phyloP scores from a whole-genome alignment of 2,113 vertebrate species.

The Cynoglossus semilaevis region DNA sequence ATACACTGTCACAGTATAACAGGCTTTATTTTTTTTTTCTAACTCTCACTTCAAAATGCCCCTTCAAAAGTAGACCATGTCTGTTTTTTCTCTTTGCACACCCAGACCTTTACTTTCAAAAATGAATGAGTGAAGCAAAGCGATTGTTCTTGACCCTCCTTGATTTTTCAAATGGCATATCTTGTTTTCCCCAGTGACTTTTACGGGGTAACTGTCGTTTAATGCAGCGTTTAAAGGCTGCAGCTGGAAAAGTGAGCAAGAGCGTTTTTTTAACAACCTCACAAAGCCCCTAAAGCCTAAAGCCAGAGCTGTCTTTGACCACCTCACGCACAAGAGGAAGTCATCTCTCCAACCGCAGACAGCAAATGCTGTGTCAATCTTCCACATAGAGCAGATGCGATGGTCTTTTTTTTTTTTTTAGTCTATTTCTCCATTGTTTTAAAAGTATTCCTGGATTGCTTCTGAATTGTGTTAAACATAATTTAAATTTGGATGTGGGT shows the following conservation, averaged over 20 bases:
- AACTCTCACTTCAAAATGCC: constrained; percentile 2
- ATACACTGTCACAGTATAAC: too few relatives aligned
- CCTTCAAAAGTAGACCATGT: constrained; percentile 15
- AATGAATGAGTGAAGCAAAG: constrained; percentile 27
- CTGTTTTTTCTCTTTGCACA: constrained; percentile 45
- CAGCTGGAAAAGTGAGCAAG: constrained; percentile 75
- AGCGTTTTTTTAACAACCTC: constrained; percentile 73
- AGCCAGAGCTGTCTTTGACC: constrained; percentile 59
- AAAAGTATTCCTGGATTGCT: constrained; percentile 26
- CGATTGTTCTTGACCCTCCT: constrained; percentile 62
- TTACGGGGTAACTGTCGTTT: constrained; percentile 56
- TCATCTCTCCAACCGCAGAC: constrained; percentile 46
- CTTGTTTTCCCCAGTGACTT: constrained; percentile 65
- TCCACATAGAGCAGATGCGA: constrained; percentile 12
- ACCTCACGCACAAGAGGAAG: constrained; percentile 58
- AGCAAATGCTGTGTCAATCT: constrained; percentile 61
- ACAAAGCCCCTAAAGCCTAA: constrained; percentile 66
- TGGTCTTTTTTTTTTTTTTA: constrained; percentile 34
- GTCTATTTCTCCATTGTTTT: constrained; percentile 17
- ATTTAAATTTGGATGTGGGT: constrained; percentile 23
- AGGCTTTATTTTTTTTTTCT: too few relatives aligned
- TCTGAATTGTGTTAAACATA: constrained; percentile 37
- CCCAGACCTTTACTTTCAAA: not conserved
- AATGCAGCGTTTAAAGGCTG: constrained; percentile 70
- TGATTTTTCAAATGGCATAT: constrained; percentile 65